Conservation (phyloP, 37 sponge, comb jelly and placozoan genomes). For the Ephydatia muelleri region DNA sequence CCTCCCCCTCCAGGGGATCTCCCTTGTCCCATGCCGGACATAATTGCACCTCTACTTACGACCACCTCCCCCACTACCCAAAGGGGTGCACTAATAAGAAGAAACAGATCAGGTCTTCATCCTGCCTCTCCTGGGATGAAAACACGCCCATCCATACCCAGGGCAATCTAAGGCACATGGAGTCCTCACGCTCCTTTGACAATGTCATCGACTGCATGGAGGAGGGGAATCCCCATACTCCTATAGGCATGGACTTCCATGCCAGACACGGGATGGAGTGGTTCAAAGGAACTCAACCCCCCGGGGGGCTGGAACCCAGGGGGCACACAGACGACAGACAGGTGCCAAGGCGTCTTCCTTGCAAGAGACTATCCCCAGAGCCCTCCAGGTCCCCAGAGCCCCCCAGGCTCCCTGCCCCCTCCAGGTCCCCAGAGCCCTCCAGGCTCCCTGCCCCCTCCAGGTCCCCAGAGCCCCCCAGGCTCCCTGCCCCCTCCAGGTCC, state of each 20-base stretch:
- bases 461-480: too few relatives aligned
- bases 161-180: neutral
- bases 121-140: neutral
- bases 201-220: neutral
- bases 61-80: neutral
- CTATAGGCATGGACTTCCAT: neutral
- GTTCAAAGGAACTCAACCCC: neutral
- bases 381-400: too few relatives aligned
- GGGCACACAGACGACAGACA: too few relatives aligned
- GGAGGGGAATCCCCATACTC: neutral
- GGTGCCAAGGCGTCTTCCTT: too few relatives aligned
- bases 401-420: too few relatives aligned
- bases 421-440: too few relatives aligned
- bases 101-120: neutral
- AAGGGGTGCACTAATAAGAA: neutral
- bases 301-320: too few relatives aligned
- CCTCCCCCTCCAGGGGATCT: too few relatives aligned
- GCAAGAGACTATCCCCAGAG: too few relatives aligned
- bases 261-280: neutral
- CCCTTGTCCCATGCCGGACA: neutral
- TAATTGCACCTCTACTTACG: neutral
- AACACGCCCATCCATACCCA: neutral
- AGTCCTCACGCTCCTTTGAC: neutral
- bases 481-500: too few relatives aligned
- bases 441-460: too few relatives aligned